These are phyloP conservation scores for Halocynthia roretzi DNA, from an alignment of 23 tunicate species.

Conservation along the genomic window DNA sequence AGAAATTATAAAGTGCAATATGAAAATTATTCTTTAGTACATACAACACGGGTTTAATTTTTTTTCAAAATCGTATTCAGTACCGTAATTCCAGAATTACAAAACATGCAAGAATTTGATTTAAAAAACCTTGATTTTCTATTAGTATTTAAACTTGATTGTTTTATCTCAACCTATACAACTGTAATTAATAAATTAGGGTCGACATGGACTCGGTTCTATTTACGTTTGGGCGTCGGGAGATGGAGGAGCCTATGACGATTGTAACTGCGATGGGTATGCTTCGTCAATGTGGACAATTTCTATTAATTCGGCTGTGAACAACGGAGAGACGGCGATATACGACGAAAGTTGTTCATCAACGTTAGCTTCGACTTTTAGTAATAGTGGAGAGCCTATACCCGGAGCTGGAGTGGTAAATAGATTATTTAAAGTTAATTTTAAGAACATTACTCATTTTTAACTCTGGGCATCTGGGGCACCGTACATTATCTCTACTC, in stretches of 20 bases:
- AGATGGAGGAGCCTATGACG: conserved; percentile 95
- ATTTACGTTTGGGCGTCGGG: conserved; percentile 99
- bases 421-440: background rate
- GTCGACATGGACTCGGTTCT: conserved; percentile 84
- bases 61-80: no score
- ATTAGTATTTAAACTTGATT: conserved; percentile 2
- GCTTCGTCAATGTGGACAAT: conserved; percentile 99
- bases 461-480: no score
- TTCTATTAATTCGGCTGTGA: conserved; percentile 96
- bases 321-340: conserved; percentile 94
- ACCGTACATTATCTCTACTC: no score
- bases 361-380: conserved; percentile 94
- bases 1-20: no score
- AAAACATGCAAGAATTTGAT: no score
- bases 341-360: conserved; percentile 99
- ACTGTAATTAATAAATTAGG: conserved; percentile 12
- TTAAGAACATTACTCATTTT: no score
- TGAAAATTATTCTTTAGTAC: no score
- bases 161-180: no score
- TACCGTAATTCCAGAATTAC: no score
- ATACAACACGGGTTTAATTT: no score
- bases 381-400: conserved; percentile 68
- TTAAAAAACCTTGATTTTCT: background rate
- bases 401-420: conserved; percentile 94
- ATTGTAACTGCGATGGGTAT: conserved; percentile 99